Conservation (phyloP, 2,888 invertebrate genomes). For the Clostera curtula region DNA sequence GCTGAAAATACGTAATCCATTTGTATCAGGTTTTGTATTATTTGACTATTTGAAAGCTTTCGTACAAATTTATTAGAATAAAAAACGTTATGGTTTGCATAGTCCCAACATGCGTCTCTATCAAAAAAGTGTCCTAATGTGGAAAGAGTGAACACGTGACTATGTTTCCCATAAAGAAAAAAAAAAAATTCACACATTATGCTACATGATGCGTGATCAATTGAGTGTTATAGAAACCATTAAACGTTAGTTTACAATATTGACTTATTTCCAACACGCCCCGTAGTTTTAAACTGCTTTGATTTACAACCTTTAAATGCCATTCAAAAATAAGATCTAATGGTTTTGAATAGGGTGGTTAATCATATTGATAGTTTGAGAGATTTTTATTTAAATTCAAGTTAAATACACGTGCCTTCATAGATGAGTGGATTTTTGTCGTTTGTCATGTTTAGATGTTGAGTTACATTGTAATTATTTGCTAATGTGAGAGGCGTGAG, state of each 20-base stretch:
- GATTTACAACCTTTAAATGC: slow-evolving; percentile 28
- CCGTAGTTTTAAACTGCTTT: slow-evolving; percentile 57
- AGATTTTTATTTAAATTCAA: slow-evolving; percentile 29
- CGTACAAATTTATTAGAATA: too few species aligned
- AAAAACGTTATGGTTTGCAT: too few species aligned
- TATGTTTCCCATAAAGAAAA: slow-evolving; percentile 43
- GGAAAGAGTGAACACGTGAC: slow-evolving; percentile 40
- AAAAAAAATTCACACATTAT: slow-evolving; percentile 41
- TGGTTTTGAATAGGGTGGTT: slow-evolving; percentile 17
- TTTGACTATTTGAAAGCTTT: too few species aligned
- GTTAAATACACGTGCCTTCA: slow-evolving; percentile 51
- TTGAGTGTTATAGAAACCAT: slow-evolving; percentile 69
- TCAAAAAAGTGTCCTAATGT: too few species aligned
- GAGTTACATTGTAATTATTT: slow-evolving; percentile 53
- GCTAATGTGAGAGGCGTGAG: slow-evolving; percentile 54
- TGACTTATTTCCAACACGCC: slow-evolving; percentile 52
- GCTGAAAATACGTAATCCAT: too few species aligned
- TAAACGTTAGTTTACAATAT: slow-evolving; percentile 53
- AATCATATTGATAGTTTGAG: slow-evolving; percentile 6
- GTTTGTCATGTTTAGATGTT: slow-evolving; percentile 66
- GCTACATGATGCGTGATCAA: slow-evolving; percentile 60
- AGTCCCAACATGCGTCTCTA: too few species aligned
- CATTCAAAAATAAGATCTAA: not conserved
- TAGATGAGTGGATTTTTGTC: slow-evolving; percentile 59
- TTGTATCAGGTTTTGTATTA: too few species aligned